Evolutionary conservation across 2,888 invertebrate species (phyloP).

Genomic region (Notodonta dromedarius): DNA sequence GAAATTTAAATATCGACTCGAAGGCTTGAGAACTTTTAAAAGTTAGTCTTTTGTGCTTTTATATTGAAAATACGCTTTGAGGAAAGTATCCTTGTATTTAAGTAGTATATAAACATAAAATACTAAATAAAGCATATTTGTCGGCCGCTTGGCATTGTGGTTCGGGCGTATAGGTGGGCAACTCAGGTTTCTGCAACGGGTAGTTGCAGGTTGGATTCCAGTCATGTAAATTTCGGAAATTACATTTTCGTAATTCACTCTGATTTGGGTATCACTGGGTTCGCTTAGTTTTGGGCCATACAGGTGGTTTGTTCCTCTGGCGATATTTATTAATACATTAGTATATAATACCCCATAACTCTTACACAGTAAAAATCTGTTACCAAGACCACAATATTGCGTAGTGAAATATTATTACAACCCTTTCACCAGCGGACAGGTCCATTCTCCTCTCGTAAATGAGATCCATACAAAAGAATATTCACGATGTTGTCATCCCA

Average conservation of each 20-base stretch:
- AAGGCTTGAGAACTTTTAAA: not conserved
- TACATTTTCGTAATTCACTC: no score
- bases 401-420: constrained; percentile 25
- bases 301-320: no score
- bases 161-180: no score
- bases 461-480: constrained; percentile 46
- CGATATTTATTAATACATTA: no score
- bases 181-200: no score
- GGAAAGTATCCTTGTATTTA: not conserved
- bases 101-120: no score
- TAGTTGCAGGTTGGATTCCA: no score
- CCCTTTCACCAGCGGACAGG: constrained; percentile 31
- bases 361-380: constrained; percentile 6
- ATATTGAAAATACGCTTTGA: not conserved
- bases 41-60: not conserved
- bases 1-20: not conserved
- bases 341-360: not conserved
- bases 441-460: constrained; percentile 41
- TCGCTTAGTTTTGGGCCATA: no score
- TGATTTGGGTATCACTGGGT: no score
- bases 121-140: no score
- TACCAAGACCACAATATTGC: constrained; percentile 21
- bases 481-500: constrained; percentile 43
- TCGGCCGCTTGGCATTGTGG: no score
- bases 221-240: no score